These are phyloP conservation scores for Anas georgica DNA, from an alignment of 2,797 vertebrate genomes.

Conservation along the genomic window DNA sequence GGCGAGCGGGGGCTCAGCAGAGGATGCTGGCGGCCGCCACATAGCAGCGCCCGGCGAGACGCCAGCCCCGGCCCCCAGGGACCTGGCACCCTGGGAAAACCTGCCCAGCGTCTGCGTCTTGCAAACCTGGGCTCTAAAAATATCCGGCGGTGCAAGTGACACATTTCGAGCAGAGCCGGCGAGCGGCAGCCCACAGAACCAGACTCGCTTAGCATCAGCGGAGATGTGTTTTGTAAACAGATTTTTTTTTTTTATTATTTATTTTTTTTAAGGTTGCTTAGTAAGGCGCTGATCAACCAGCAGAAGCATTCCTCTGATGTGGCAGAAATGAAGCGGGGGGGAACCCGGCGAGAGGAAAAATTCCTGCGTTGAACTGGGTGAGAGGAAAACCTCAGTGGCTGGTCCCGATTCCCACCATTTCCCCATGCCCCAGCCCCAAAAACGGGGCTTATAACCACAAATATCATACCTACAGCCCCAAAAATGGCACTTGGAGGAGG, in stretches of 20 bases:
- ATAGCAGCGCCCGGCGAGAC: rapidly evolving
- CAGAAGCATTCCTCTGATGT: background rate
- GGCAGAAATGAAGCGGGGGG: background rate
- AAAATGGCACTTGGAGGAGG: background rate
- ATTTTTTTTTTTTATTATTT: background rate
- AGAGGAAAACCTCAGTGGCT: background rate
- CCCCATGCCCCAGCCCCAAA: background rate
- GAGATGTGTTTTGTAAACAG: conserved; percentile 51
- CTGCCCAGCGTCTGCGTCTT: conserved; percentile 49
- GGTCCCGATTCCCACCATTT: rapidly evolving
- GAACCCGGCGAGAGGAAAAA: background rate
- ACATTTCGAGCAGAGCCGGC: background rate
- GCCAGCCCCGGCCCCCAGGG: background rate
- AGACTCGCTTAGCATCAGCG: background rate
- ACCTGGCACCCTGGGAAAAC: conserved; percentile 30
- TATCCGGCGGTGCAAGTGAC: conserved; percentile 1
- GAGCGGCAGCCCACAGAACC: conserved; percentile 44
- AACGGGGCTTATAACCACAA: background rate
- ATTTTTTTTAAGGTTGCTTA: background rate
- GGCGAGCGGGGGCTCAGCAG: rapidly evolving
- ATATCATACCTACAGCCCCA: too few relatives aligned
- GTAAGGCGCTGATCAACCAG: background rate
- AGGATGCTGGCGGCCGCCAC: rapidly evolving
- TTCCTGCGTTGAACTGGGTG: rapidly evolving
- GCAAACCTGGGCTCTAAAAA: conserved; percentile 60